Evolutionary conservation across 2,113 vertebrate species (phyloP).

Genomic region (Hypanus sabinus): DNA sequence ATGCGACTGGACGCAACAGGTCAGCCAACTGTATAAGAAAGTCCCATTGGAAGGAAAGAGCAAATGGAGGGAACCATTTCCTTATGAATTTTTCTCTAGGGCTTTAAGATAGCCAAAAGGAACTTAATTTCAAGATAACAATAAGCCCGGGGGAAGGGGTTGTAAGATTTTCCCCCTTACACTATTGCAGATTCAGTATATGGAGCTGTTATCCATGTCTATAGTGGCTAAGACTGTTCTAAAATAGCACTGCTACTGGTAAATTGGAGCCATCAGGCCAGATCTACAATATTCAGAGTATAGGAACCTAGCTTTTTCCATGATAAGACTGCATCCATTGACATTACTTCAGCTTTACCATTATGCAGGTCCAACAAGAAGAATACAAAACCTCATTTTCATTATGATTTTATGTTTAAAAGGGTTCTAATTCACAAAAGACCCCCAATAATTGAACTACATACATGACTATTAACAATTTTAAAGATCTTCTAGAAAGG

Average conservation of each 20-base stretch:
- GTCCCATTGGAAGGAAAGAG: neutral
- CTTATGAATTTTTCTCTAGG: neutral
- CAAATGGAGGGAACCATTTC: neutral
- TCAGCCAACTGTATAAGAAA: too few relatives aligned
- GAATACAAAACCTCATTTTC: neutral
- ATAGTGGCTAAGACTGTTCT: neutral
- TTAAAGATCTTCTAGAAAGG: slow-evolving; percentile 1
- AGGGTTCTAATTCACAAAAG: neutral
- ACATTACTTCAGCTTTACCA: neutral
- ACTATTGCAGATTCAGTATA: neutral
- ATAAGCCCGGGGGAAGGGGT: neutral
- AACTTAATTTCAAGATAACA: neutral
- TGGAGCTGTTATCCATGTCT: neutral
- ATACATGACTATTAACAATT: neutral
- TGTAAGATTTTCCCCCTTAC: neutral
- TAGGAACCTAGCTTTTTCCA: neutral
- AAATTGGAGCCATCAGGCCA: neutral
- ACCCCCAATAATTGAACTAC: neutral
- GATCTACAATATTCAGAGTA: neutral
- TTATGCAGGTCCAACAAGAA: neutral
- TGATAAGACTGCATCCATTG: neutral
- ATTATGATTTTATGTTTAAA: neutral
- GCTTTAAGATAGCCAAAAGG: neutral
- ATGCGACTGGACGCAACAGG: too few relatives aligned
- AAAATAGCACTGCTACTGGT: neutral